Evolutionary conservation across 2,888 invertebrate species (phyloP).

Genomic region (Heliconius ethilla): DNA sequence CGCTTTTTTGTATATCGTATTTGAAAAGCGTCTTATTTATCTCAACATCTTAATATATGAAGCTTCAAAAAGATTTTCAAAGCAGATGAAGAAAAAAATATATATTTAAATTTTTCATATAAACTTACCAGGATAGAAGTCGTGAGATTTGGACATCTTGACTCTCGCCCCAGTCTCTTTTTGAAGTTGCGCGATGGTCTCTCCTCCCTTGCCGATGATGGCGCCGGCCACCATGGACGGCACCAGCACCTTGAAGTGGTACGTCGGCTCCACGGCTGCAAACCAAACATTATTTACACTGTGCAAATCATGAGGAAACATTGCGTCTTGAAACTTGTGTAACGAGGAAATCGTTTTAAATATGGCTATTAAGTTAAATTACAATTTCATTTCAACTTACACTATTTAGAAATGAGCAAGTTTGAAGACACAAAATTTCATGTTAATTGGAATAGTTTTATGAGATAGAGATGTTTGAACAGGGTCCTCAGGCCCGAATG

Average conservation of each 20-base stretch:
- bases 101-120: not conserved
- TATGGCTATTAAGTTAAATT: not conserved
- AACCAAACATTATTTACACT: slow-evolving; percentile 49
- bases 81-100: not conserved
- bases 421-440: slow-evolving; percentile 40
- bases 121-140: slow-evolving; percentile 97
- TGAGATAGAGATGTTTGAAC: slow-evolving; percentile 37
- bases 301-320: slow-evolving; percentile 46
- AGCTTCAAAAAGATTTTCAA: not conserved
- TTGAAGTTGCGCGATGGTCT: slow-evolving; percentile 98
- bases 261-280: slow-evolving; percentile 91
- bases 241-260: slow-evolving; percentile 98
- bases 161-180: slow-evolving; percentile 98
- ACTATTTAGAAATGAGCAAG: slow-evolving; percentile 4
- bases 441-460: slow-evolving; percentile 35
- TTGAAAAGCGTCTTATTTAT: slow-evolving; percentile 2
- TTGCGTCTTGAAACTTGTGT: slow-evolving; percentile 49
- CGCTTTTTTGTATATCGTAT: slow-evolving; percentile 12
- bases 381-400: not conserved
- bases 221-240: slow-evolving; percentile 98
- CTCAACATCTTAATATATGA: not conserved
- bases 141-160: slow-evolving; percentile 99
- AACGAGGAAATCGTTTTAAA: slow-evolving; percentile 7
- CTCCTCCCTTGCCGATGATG: slow-evolving; percentile 99
- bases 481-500: slow-evolving; percentile 32